phyloP scores from a whole-genome alignment of 2,113 vertebrate genomes.

The Camelus bactrianus region DNA sequence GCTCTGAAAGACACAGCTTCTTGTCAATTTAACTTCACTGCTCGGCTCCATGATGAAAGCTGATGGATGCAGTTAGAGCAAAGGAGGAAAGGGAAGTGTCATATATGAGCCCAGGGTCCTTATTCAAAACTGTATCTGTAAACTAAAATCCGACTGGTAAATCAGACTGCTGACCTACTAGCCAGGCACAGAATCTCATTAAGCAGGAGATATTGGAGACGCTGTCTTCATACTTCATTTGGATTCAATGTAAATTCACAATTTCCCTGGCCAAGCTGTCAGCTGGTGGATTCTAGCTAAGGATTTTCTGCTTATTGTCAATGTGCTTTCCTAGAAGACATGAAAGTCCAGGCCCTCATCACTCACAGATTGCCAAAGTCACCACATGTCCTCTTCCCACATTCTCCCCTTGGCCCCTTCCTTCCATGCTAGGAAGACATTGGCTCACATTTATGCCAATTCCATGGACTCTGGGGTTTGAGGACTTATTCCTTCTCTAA shows the following conservation, averaged over 20 bases:
- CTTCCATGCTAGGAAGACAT: not conserved
- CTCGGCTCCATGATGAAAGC: not conserved
- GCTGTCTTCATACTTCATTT: constrained; percentile 51
- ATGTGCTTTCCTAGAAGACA: not conserved
- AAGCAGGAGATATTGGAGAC: constrained; percentile 55
- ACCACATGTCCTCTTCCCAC: not conserved
- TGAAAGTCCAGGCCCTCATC: constrained; percentile 42
- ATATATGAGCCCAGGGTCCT: not conserved
- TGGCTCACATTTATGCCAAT: not conserved
- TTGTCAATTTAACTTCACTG: constrained; percentile 36
- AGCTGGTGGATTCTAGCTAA: constrained; percentile 49
- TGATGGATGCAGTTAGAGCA: not conserved
- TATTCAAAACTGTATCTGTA: not conserved
- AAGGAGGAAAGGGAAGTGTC: not conserved
- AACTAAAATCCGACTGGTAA: constrained; percentile 55
- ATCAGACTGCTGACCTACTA: constrained; percentile 48
- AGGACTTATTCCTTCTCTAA: not conserved
- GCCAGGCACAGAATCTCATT: constrained; percentile 58
- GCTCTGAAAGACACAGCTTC: not conserved
- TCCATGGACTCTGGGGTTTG: not conserved
- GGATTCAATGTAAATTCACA: constrained; percentile 58
- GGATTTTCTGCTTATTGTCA: constrained; percentile 64
- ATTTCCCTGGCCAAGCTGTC: constrained; percentile 40
- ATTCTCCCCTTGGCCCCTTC: not conserved
- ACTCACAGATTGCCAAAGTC: constrained; percentile 17